phyloP scores from a whole-genome alignment of 2,113 vertebrate genomes.

The Tinamus guttatus region DNA sequence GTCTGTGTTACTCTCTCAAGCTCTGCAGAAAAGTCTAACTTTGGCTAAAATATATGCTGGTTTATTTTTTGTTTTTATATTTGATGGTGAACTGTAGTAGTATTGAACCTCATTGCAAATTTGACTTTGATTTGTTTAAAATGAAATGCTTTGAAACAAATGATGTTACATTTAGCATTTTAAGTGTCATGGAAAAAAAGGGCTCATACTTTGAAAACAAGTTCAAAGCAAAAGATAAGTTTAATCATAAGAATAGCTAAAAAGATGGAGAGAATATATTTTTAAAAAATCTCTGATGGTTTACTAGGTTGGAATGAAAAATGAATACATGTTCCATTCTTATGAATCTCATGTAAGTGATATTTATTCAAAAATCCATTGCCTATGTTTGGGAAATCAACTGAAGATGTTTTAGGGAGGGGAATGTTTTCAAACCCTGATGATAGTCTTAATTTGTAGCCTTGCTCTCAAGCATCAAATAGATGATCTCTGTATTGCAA shows the following conservation, averaged over 20 bases:
- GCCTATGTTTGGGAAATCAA: background rate
- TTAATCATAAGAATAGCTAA: background rate
- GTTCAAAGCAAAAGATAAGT: background rate
- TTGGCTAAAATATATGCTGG: rapidly evolving
- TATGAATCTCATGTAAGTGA: background rate
- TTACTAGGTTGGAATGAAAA: too few species aligned
- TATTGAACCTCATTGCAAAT: background rate
- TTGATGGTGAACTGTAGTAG: background rate
- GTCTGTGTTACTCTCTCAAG: background rate
- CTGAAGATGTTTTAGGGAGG: background rate
- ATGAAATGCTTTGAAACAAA: background rate
- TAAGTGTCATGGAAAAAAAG: background rate
- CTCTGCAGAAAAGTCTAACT: rapidly evolving
- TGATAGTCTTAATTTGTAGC: background rate
- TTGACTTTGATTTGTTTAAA: background rate
- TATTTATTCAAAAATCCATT: background rate
- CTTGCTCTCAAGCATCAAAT: background rate
- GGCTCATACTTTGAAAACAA: background rate
- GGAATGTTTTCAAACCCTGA: background rate
- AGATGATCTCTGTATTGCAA: background rate
- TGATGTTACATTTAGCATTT: background rate
- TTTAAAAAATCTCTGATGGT: background rate
- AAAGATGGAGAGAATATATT: background rate
- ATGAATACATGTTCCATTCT: background rate
- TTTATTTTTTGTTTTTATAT: background rate